Evolutionary conservation across 1,140 invertebrate species (phyloP).

Genomic region (Lutraria rhynchaena): DNA sequence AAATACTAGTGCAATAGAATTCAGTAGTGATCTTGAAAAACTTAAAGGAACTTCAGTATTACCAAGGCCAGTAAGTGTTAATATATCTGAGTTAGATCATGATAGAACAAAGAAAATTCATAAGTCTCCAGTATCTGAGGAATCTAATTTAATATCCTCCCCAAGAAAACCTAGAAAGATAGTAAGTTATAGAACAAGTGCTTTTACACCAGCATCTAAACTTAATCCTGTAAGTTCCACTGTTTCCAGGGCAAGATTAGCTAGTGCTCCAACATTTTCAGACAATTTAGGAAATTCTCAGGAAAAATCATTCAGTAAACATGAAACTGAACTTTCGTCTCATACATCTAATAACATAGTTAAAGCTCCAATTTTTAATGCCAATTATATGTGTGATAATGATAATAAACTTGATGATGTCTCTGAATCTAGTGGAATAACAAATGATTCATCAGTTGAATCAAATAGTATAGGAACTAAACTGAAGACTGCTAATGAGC

Average conservation of each 20-base stretch:
- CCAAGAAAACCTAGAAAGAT: slow-evolving; percentile 52
- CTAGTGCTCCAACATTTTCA: slow-evolving; percentile 23
- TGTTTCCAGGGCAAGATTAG: slow-evolving; percentile 30
- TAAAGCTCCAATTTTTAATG: too few species aligned
- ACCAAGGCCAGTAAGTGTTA: slow-evolving; percentile 35
- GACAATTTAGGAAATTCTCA: slow-evolving; percentile 4
- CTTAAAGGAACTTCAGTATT: slow-evolving; percentile 24
- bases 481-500: too few species aligned
- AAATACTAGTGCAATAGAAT: slow-evolving; percentile 38
- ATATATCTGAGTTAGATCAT: slow-evolving; percentile 13
- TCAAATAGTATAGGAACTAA: too few species aligned
- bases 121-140: slow-evolving; percentile 1
- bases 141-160: background rate
- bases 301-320: background rate
- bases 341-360: too few species aligned
- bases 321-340: too few species aligned
- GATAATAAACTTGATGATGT: too few species aligned
- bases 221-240: slow-evolving; percentile 51
- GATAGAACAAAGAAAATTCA: background rate
- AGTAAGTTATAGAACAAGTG: slow-evolving; percentile 54
- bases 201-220: slow-evolving; percentile 37
- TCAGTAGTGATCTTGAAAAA: slow-evolving; percentile 32
- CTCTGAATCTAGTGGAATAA: too few species aligned
- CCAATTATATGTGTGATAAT: too few species aligned
- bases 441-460: too few species aligned